Conservation (phyloP, 2,113 vertebrate genomes). For the Arizona elegans region DNA sequence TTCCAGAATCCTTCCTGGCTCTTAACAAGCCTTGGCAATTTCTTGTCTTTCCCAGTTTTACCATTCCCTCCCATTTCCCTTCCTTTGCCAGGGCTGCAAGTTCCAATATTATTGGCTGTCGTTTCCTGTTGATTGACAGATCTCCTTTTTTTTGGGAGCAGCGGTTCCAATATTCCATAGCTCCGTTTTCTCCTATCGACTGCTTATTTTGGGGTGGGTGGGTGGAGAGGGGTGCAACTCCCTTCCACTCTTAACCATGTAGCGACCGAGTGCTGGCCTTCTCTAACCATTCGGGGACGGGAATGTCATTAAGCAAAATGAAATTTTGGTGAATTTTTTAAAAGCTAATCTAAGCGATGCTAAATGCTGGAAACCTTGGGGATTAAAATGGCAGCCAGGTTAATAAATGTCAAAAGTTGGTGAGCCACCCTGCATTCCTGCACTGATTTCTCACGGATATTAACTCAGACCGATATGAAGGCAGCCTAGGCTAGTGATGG, state of each 20-base stretch:
- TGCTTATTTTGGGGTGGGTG: not conserved
- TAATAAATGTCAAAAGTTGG: not conserved
- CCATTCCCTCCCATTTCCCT: not conserved
- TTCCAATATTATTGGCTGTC: not conserved
- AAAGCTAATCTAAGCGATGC: not conserved
- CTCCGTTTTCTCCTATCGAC: not conserved
- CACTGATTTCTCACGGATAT: too few species aligned
- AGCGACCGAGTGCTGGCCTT: not conserved
- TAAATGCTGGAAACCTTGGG: not conserved
- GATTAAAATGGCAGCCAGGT: not conserved
- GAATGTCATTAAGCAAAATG: not conserved
- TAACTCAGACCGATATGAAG: too few species aligned
- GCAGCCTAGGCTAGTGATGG: too few species aligned
- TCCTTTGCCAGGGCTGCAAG: not conserved
- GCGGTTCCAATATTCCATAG: not conserved
- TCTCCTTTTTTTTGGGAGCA: not conserved
- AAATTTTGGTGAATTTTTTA: too few species aligned
- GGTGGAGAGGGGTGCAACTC: not conserved
- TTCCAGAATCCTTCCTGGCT: not conserved
- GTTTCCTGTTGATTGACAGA: not conserved
- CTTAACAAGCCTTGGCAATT: not conserved
- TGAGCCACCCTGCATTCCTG: too few species aligned
- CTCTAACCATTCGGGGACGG: accelerated
- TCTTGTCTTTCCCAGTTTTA: not conserved
- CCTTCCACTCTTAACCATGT: not conserved